Conservation (phyloP, 1,140 invertebrate genomes). For the Drosophila insularis region DNA sequence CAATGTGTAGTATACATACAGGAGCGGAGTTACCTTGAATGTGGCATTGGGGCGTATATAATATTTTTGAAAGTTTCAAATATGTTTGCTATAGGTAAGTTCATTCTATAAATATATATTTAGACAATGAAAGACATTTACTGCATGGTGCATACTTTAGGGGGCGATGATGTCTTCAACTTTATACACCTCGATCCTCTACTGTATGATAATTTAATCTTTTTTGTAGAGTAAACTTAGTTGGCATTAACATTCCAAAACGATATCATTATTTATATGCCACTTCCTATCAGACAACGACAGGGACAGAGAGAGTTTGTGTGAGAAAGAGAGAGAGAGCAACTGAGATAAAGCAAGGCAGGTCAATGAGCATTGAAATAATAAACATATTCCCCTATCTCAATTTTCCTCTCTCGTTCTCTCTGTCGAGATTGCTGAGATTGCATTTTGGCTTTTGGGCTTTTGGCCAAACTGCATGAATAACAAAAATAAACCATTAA, state of each 20-base stretch:
- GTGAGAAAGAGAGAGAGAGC: background rate
- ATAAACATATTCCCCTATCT: background rate
- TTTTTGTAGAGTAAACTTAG: background rate
- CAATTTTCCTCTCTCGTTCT: background rate
- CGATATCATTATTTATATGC: constrained; percentile 5
- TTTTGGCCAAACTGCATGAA: constrained; percentile 45
- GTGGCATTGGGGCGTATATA: too few species aligned
- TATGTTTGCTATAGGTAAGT: too few species aligned
- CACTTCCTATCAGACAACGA: background rate
- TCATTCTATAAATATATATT: too few species aligned
- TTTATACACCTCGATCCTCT: too few species aligned
- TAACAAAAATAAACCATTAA: background rate
- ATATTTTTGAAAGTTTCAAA: too few species aligned
- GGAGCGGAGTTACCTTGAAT: too few species aligned
- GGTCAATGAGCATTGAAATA: constrained; percentile 27
- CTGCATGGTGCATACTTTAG: too few species aligned
- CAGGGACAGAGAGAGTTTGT: background rate
- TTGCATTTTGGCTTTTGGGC: constrained; percentile 36
- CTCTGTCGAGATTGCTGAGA: background rate
- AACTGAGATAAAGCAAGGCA: background rate
- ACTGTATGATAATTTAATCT: background rate
- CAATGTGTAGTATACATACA: too few species aligned
- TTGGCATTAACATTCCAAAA: constrained; percentile 2
- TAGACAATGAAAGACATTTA: too few species aligned
- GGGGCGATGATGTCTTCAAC: too few species aligned